Evolutionary conservation across 2,113 vertebrate genomes (phyloP).

Genomic region (Psettodes erumei): DNA sequence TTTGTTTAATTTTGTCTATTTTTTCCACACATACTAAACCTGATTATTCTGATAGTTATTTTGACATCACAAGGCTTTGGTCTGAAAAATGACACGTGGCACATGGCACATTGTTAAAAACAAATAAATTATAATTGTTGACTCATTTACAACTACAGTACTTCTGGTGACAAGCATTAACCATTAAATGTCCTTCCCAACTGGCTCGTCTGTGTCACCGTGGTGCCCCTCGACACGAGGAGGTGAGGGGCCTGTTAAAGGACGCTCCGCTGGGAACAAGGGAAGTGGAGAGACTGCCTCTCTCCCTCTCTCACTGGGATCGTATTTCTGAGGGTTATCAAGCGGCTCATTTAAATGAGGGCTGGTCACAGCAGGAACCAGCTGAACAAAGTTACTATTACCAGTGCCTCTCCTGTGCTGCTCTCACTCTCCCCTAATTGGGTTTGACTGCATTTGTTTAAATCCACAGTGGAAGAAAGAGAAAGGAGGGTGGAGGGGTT

Average conservation of each 20-base stretch:
- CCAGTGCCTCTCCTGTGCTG: slow-evolving; percentile 81
- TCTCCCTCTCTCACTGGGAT: slow-evolving; percentile 71
- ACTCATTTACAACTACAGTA: neutral
- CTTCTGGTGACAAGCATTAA: slow-evolving; percentile 22
- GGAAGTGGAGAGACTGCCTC: slow-evolving; percentile 63
- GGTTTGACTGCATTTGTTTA: slow-evolving; percentile 88
- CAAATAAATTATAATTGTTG: neutral
- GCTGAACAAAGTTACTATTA: slow-evolving; percentile 88
- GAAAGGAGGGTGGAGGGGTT: slow-evolving; percentile 68
- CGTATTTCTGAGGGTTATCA: slow-evolving; percentile 85
- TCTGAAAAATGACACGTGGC: no score
- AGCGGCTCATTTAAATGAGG: slow-evolving; percentile 86
- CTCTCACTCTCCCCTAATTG: slow-evolving; percentile 86
- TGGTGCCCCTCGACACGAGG: slow-evolving; percentile 40
- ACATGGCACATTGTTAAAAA: no score
- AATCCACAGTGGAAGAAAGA: slow-evolving; percentile 81
- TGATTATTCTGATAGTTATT: slow-evolving; percentile 1
- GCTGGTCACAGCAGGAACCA: slow-evolving; percentile 87
- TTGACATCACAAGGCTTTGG: neutral
- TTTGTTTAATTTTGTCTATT: neutral
- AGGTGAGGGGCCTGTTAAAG: slow-evolving; percentile 77
- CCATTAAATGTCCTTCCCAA: slow-evolving; percentile 13
- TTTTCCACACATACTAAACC: neutral
- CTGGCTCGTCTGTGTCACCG: slow-evolving; percentile 57
- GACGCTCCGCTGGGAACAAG: slow-evolving; percentile 67